A percentile compares a stretch with the other conserved stretches of the same genome.
Evolutionary conservation across 2,888 invertebrate genomes (phyloP).

Genomic region (Ommatoiulus sabulosus): DNA sequence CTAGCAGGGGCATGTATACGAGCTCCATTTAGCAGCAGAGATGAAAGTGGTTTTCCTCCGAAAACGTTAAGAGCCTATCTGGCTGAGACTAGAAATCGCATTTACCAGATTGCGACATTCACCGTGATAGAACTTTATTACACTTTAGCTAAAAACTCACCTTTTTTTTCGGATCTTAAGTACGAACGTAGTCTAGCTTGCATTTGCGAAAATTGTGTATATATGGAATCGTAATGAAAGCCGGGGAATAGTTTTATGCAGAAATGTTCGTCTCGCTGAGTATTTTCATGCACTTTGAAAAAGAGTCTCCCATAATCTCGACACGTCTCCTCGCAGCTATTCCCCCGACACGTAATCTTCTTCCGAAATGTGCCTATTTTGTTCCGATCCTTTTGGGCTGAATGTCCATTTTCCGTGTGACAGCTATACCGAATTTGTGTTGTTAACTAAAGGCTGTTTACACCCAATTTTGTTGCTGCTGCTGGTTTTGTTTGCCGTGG

Average conservation of each 20-base stretch:
- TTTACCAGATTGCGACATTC: conserved; percentile 40
- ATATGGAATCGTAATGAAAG: neutral
- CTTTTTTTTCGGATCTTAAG: neutral
- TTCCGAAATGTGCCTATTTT: conserved; percentile 1
- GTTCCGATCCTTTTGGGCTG: neutral
- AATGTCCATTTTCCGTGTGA: conserved; percentile 11
- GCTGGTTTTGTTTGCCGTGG: neutral
- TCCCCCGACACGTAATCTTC: conserved; percentile 24
- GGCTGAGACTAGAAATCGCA: conserved; percentile 35
- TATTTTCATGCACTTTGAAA: conserved; percentile 38
- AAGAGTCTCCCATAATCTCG: neutral
- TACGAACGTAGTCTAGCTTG: neutral
- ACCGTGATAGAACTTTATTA: conserved; percentile 43
- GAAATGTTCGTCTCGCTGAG: neutral
- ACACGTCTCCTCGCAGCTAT: neutral
- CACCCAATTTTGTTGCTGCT: neutral
- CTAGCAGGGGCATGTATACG: neutral
- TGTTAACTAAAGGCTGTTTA: conserved; percentile 26
- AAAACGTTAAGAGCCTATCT: conserved; percentile 43
- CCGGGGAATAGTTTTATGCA: conserved; percentile 39
- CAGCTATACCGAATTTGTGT: conserved; percentile 22
- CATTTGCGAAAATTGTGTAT: conserved; percentile 10
- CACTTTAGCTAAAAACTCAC: conserved; percentile 30
- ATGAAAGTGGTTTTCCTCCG: conserved; percentile 17
- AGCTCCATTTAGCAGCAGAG: neutral